phyloP scores from a whole-genome alignment of 37 sponge, comb jelly and placozoan genomes.

The Eunapius fragilis region DNA sequence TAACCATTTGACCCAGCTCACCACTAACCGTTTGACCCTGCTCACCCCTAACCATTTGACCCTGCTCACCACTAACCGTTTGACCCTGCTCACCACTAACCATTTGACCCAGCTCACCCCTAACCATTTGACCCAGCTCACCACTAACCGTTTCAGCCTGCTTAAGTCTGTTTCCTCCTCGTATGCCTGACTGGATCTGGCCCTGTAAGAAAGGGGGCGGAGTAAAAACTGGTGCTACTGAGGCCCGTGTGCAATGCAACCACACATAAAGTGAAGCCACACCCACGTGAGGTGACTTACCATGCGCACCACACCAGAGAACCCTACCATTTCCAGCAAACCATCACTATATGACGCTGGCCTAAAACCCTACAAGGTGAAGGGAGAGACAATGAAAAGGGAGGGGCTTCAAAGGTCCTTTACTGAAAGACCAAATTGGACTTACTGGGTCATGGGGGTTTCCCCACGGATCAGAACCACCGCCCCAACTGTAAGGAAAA shows the following conservation, averaged over 20 bases:
- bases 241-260: too few relatives aligned
- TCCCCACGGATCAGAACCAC: conserved; percentile 91
- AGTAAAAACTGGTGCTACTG: not conserved
- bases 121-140: not conserved
- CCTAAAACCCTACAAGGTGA: conserved; percentile 25
- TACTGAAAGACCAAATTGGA: not conserved
- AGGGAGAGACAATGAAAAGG: not conserved
- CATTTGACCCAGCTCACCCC: too few relatives aligned
- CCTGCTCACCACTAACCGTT: not conserved
- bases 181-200: conserved; percentile 82
- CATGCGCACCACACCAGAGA: conserved; percentile 82
- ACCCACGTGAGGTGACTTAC: conserved; percentile 34
- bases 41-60: not conserved
- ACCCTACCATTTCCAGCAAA: conserved; percentile 79
- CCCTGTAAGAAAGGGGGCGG: conserved; percentile 34
- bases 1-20: not conserved
- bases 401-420: too few relatives aligned
- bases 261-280: not conserved
- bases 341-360: conserved; percentile 71
- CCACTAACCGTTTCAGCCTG: conserved; percentile 39
- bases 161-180: conserved; percentile 79
- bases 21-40: not conserved
- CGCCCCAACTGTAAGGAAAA: conserved; percentile 72
- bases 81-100: not conserved
- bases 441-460: conserved; percentile 44